Conservation (phyloP, 1,140 invertebrate genomes). For the Papilio polyxenes region DNA sequence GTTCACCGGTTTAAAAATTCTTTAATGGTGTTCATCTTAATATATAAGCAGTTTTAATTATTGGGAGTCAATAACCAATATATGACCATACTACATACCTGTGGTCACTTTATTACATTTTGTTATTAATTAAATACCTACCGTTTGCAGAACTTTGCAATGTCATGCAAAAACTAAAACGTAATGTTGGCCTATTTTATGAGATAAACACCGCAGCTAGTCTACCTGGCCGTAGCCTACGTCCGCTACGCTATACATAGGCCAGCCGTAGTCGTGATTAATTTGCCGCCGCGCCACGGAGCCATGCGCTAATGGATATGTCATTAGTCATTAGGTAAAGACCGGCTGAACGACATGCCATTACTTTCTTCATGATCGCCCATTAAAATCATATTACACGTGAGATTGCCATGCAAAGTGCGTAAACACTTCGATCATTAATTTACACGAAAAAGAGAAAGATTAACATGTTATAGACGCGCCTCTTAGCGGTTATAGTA, state of each 20-base stretch:
- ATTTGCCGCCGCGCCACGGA: constrained; percentile 35
- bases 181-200: constrained; percentile 17
- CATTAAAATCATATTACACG: constrained; percentile 38
- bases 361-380: constrained; percentile 32
- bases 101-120: background rate
- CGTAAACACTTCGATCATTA: constrained; percentile 23
- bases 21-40: too few species aligned
- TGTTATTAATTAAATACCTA: background rate
- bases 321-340: constrained; percentile 40
- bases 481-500: background rate
- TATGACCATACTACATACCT: background rate
- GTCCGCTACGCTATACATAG: background rate
- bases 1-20: too few species aligned
- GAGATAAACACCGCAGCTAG: background rate
- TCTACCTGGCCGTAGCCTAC: background rate
- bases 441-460: constrained; percentile 10
- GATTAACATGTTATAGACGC: background rate
- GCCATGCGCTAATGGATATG: constrained; percentile 41
- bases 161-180: constrained; percentile 19
- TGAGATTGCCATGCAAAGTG: constrained; percentile 31
- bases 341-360: constrained; percentile 20
- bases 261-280: background rate
- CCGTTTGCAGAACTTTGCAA: background rate
- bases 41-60: too few species aligned
- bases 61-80: too few species aligned